Base-by-base conservation (phyloP, 2,888 invertebrate genomes). In the Euspilapteryx auroguttella region DNA sequence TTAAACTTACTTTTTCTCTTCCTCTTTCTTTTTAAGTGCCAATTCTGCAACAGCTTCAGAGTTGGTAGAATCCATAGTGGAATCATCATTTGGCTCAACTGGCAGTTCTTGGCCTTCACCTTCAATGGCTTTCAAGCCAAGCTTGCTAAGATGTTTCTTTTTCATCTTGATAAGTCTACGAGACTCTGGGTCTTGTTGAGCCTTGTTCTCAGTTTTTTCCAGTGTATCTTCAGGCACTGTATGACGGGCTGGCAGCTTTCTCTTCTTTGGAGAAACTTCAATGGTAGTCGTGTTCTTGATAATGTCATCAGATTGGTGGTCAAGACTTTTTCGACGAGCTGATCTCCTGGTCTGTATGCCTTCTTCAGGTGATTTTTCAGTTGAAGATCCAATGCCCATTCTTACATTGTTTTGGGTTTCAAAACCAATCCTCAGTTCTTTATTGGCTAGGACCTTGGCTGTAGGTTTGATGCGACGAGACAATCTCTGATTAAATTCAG, bases 401-500 rank as follows among this genome's bases (percentile, higher is more conserved):
- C 79, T 59, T 2, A 73, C 78, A 45, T 77, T 79, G 36, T 79
- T 79, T 41, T 78, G 79, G 5, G 78, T 75, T 41, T 81, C 80
- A 15, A 79, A 57, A 5, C 80, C 81, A 31, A 79, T 76, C 28
- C 78, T 66, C 24, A 81, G 41, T 40, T 82, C 83, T 41, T 84
- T 78, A 46, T 85, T 84, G 12, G 82, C 84, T 13, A 85, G 55
- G 25, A 84, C 79, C 52, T 85, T 85, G 5, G 81, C 78, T 3
- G 85, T 85, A 5, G 84, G 83, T 47, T 85, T 85, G 29, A 85
- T 79, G 30, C 82, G 75, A 3, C 84, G 68, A 1, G 66, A 64
- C 6, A 58, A 36, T 10, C 71, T 42, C 30, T 61, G 61, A 2
- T 55, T 47, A 3, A 59, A 47, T 3, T 42, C 36, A 9, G 66